A percentile compares a stretch with the other conserved stretches of the same genome.
Evolutionary conservation across 2,797 vertebrate species (phyloP).

Genomic region (Ctenochaetus hawaiiensis): DNA sequence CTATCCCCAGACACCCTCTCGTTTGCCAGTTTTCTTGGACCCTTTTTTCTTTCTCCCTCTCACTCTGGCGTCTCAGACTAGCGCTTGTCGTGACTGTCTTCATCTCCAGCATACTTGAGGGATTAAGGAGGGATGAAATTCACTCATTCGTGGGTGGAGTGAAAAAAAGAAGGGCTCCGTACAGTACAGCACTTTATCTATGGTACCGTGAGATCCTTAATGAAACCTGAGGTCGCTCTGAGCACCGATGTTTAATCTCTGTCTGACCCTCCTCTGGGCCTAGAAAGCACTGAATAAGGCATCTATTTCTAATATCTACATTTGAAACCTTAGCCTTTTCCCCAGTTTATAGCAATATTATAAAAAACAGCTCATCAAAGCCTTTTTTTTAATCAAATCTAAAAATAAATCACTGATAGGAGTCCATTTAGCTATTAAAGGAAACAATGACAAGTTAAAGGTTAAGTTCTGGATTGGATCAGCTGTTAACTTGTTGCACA

Average conservation of each 20-base stretch:
- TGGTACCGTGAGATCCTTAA: constrained; percentile 72
- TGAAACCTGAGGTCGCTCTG: constrained; percentile 75
- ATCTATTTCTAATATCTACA: constrained; percentile 25
- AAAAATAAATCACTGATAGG: not conserved
- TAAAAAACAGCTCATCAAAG: not conserved
- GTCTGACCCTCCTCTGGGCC: constrained; percentile 31
- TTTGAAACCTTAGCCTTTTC: not conserved
- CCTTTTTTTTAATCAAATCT: not conserved
- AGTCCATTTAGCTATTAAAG: not conserved
- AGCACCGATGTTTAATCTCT: constrained; percentile 57
- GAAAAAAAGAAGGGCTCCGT: constrained; percentile 60
- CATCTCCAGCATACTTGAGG: constrained; percentile 86
- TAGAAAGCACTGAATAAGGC: constrained; percentile 30
- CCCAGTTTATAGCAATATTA: not conserved
- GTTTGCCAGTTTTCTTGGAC: constrained; percentile 32
- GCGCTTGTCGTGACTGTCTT: constrained; percentile 81
- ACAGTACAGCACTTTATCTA: constrained; percentile 74
- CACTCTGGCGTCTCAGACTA: constrained; percentile 59
- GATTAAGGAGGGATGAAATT: constrained; percentile 87
- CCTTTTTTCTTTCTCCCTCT: constrained; percentile 37
- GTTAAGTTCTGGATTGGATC: not conserved
- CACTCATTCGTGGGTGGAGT: constrained; percentile 75
- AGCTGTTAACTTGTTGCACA: constrained; percentile 12
- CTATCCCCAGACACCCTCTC: constrained; percentile 17
- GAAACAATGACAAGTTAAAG: not conserved